Conservation (phyloP, 2,797 vertebrate species). For the Leptatherina wallacei region DNA sequence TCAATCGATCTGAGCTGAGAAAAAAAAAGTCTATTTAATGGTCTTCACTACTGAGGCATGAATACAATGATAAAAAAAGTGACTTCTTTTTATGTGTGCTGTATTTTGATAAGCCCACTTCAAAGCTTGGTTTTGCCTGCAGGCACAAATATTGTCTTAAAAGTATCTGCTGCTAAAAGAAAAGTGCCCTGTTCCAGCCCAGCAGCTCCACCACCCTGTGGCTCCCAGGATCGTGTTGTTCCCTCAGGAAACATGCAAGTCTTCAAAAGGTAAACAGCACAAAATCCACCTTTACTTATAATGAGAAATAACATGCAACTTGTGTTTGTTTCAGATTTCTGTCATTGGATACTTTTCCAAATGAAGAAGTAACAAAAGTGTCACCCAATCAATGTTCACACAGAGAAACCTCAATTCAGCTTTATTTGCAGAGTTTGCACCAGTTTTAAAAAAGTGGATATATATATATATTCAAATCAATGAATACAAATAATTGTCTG, state of each 20-base stretch:
- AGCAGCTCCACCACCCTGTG: conserved; percentile 39
- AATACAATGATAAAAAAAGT: conserved; percentile 9
- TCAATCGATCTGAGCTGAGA: neutral
- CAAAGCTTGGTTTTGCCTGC: conserved; percentile 30
- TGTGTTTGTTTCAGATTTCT: conserved; percentile 1
- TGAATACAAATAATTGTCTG: too few relatives aligned
- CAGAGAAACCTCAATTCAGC: neutral
- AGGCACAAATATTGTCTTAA: conserved; percentile 26
- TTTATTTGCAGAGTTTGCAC: too few relatives aligned
- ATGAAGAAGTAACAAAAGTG: conserved; percentile 2
- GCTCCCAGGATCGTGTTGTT: conserved; percentile 21
- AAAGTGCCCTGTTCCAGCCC: conserved; percentile 15
- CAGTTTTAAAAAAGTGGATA: too few relatives aligned
- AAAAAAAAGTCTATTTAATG: conserved; percentile 6
- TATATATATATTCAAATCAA: too few relatives aligned
- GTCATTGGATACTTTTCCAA: neutral
- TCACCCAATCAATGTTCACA: neutral
- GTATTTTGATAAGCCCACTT: conserved; percentile 29
- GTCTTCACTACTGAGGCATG: neutral
- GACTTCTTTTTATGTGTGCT: conserved; percentile 23
- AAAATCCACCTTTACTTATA: neutral
- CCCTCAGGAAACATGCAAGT: conserved; percentile 19
- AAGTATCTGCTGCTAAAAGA: conserved; percentile 29
- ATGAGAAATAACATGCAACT: neutral
- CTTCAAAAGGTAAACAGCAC: conserved; percentile 20